Conservation (phyloP, 2,113 vertebrate genomes). For the Podiceps cristatus region DNA sequence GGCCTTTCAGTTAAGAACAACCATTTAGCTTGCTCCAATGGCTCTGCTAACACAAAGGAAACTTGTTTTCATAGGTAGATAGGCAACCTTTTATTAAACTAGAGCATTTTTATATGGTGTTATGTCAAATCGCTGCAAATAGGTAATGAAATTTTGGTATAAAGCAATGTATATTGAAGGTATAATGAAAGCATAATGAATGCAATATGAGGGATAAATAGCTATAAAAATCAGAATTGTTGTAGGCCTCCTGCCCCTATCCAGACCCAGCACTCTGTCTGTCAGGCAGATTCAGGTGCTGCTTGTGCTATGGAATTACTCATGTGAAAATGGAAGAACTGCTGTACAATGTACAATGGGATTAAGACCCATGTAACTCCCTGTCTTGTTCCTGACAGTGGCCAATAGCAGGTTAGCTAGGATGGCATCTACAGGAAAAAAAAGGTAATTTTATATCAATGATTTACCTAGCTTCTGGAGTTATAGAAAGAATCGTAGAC, state of each 20-base stretch:
- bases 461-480: background rate
- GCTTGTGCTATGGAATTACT: background rate
- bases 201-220: background rate
- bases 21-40: background rate
- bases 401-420: background rate
- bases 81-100: background rate
- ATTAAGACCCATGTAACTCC: background rate
- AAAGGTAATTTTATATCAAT: background rate
- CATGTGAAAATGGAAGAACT: background rate
- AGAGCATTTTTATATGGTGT: background rate
- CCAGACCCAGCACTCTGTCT: background rate
- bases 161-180: background rate
- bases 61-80: background rate
- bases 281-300: background rate
- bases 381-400: background rate
- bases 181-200: background rate
- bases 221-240: background rate
- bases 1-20: background rate
- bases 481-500: too few species aligned
- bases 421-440: background rate
- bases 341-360: background rate
- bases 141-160: background rate
- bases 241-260: background rate
- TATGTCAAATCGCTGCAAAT: background rate
- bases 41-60: background rate